Conservation (phyloP, 2,797 vertebrate genomes). For the Siniperca scherzeri region DNA sequence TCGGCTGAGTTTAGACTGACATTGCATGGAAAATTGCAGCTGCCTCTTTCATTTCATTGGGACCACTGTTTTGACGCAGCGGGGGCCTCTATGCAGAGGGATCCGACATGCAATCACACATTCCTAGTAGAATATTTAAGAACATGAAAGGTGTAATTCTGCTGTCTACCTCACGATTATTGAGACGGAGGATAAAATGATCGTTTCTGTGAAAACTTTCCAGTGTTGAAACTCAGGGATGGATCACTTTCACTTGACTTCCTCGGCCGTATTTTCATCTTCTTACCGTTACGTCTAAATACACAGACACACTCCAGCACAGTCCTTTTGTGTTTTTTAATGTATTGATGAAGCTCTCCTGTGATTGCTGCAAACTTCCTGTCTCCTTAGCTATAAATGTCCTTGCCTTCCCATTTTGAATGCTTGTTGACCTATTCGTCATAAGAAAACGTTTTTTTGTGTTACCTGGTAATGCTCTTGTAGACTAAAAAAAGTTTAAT, state of each 20-base stretch:
- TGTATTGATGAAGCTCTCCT: not conserved
- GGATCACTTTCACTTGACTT: not conserved
- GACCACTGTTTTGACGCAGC: not conserved
- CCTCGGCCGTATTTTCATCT: not conserved
- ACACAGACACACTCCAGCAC: too few relatives aligned
- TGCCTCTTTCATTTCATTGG: not conserved
- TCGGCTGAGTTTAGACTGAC: not conserved
- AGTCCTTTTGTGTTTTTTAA: too few relatives aligned
- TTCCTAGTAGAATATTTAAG: not conserved
- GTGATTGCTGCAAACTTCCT: not conserved
- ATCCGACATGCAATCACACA: not conserved
- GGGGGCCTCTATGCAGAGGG: too few relatives aligned
- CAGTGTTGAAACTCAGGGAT: not conserved
- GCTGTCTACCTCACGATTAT: not conserved
- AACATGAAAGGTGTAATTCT: not conserved
- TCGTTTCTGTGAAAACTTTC: not conserved
- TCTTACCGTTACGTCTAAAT: too few relatives aligned
- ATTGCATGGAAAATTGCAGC: not conserved
- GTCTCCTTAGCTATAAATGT: not conserved
- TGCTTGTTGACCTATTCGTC: not conserved
- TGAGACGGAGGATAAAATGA: not conserved
- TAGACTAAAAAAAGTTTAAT: too few relatives aligned
- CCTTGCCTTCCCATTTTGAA: not conserved
- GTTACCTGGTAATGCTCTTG: not conserved
- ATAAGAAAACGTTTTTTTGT: not conserved